These are phyloP conservation scores for Cybosia mesomella DNA, from an alignment of 2,888 invertebrate species.

Conservation along the genomic window DNA sequence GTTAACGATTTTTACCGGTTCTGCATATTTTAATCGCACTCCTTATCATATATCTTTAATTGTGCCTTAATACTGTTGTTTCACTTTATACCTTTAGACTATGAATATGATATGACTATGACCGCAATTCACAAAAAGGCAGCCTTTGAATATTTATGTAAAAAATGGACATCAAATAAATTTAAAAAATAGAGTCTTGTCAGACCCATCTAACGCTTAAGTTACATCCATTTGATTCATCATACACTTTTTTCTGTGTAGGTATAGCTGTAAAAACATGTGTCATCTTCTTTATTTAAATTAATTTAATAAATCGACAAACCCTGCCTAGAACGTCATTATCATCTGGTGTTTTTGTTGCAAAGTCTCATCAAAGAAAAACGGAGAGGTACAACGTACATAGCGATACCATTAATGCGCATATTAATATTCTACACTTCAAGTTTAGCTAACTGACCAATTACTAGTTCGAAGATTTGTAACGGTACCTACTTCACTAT, in stretches of 20 bases:
- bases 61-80: no score
- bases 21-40: no score
- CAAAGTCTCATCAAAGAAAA: not conserved
- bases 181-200: not conserved
- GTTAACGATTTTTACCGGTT: not conserved
- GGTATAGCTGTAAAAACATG: not conserved
- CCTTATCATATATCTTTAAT: no score
- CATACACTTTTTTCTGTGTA: not conserved
- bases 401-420: slow-evolving; percentile 19
- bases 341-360: not conserved
- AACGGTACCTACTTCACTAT: slow-evolving; percentile 38
- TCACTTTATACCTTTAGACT: no score
- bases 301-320: not conserved
- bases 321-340: not conserved
- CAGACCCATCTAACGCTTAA: not conserved
- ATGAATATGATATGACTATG: not conserved
- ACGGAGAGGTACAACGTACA: not conserved
- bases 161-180: not conserved
- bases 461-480: slow-evolving; percentile 29
- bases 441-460: slow-evolving; percentile 23
- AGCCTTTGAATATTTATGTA: not conserved
- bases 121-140: not conserved
- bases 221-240: not conserved
- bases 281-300: not conserved
- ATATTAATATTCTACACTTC: slow-evolving; percentile 52